Evolutionary conservation across 2,888 invertebrate species (phyloP).

Genomic region (Bugula neritina): DNA sequence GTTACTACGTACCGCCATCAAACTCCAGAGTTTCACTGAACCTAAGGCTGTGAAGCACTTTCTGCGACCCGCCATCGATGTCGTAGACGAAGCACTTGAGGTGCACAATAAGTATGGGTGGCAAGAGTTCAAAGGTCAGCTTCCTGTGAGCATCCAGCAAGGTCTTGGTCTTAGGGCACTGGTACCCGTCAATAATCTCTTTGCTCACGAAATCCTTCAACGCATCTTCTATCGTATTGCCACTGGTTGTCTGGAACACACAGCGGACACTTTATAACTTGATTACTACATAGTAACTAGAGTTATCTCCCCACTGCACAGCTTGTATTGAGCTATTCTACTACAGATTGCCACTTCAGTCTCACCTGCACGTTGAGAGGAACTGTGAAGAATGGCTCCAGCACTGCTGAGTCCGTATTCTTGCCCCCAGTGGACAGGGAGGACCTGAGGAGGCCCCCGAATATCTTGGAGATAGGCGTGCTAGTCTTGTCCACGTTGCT

Average conservation of each 20-base stretch:
- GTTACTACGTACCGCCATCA: slow-evolving; percentile 66
- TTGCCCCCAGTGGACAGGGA: background rate
- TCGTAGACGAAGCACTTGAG: slow-evolving; percentile 82
- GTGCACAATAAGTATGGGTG: slow-evolving; percentile 80
- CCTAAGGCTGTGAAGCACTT: slow-evolving; percentile 83
- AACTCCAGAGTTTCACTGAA: slow-evolving; percentile 68
- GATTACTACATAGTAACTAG: background rate
- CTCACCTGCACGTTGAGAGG: slow-evolving; percentile 74
- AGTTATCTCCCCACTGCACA: background rate
- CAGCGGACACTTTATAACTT: background rate
- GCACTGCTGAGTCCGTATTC: slow-evolving; percentile 73
- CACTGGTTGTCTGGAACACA: background rate
- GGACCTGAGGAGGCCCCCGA: slow-evolving; percentile 57
- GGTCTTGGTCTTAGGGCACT: slow-evolving; percentile 71
- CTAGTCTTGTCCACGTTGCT: slow-evolving; percentile 21
- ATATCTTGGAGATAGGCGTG: slow-evolving; percentile 71
- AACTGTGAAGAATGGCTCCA: slow-evolving; percentile 91
- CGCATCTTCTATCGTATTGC: slow-evolving; percentile 61
- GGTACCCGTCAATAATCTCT: slow-evolving; percentile 79
- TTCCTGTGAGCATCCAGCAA: slow-evolving; percentile 81
- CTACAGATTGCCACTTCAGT: too few species aligned
- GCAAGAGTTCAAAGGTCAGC: slow-evolving; percentile 79
- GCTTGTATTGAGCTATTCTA: too few species aligned
- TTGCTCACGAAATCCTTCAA: slow-evolving; percentile 77
- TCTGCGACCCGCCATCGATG: slow-evolving; percentile 79